Base-by-base conservation (phyloP, 2,113 vertebrate genomes). In the Rhinolophus ferrumequinum region DNA sequence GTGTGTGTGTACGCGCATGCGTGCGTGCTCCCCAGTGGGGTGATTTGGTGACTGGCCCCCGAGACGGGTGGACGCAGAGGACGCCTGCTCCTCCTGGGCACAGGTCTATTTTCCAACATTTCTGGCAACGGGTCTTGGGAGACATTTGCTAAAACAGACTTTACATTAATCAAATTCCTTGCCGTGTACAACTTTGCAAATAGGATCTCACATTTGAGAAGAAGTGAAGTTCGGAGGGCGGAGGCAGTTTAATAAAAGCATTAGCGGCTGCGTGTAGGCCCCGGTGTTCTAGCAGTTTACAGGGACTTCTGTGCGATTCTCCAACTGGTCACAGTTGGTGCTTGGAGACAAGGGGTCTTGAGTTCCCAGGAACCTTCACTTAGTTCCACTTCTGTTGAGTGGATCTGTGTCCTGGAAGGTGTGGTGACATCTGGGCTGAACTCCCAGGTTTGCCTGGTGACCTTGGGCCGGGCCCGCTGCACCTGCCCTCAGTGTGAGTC, bases 251-350 rank as follows among this genome's bases (percentile, higher is more conserved):
- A 26, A 33, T 21, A 8, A 26, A 24, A 67, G 8, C 13, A 11
- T 41, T 18, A 62, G 47, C 11, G 0, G 0, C 38, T 0, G 0
- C 4, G 18, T 3, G 56, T 35, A 41, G 12, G 4, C 5, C 8
- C 38, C 24, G 30, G 15, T 64, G 13, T 76, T 67, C 60, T 83
- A 44, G 72, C 7, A 33, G 33, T 22, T 50, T 70, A 35, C 22
- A 18, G 30, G 7, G 41, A 38, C 12, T 30, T 79, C 44, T 22
- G 11, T 66, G 56, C 2, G 35, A 22, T 83, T 22, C 28, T 30
- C 8, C 7, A 30, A 21, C 26, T 38, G 5, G 56, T 35, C 60
- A 19, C 26, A 16, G 73, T 30, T 28, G 24, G 16, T 8, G 12
- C 21, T 21, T 69, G 30, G 50, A 47, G 73, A 4, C 50, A 41